Conservation (phyloP, 2,797 vertebrate species). For the Tympanoctomys barrerae region DNA sequence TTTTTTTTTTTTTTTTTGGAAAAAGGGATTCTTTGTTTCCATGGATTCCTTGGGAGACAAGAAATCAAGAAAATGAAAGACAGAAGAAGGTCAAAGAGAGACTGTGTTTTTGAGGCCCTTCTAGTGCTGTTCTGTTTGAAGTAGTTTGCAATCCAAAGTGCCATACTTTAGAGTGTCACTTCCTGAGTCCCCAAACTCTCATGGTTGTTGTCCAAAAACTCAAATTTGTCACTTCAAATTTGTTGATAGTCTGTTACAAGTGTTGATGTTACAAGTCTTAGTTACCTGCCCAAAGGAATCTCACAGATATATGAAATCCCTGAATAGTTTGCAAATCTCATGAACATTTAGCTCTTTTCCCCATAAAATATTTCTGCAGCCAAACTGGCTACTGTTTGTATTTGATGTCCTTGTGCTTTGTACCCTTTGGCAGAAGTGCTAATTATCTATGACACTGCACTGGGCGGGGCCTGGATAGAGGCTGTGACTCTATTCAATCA, state of each 20-base stretch:
- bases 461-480: not conserved
- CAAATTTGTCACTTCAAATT: not conserved
- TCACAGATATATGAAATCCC: constrained; percentile 16
- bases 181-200: not conserved
- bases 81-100: not conserved
- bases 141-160: not conserved
- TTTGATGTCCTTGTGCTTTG: not conserved
- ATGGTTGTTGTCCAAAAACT: too few species aligned
- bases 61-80: not conserved
- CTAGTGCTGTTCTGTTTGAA: not conserved
- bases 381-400: not conserved
- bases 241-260: not conserved
- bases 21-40: not conserved
- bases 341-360: not conserved
- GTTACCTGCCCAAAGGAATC: not conserved
- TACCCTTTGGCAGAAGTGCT: not conserved
- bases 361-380: not conserved
- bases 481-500: not conserved
- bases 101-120: not conserved
- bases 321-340: not conserved
- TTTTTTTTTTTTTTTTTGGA: too few species aligned
- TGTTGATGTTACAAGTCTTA: constrained; percentile 11
- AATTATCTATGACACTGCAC: not conserved
- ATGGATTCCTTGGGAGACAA: not conserved
- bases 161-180: not conserved